Conservation (phyloP, 2,113 vertebrate species). For the Scatophagus argus region DNA sequence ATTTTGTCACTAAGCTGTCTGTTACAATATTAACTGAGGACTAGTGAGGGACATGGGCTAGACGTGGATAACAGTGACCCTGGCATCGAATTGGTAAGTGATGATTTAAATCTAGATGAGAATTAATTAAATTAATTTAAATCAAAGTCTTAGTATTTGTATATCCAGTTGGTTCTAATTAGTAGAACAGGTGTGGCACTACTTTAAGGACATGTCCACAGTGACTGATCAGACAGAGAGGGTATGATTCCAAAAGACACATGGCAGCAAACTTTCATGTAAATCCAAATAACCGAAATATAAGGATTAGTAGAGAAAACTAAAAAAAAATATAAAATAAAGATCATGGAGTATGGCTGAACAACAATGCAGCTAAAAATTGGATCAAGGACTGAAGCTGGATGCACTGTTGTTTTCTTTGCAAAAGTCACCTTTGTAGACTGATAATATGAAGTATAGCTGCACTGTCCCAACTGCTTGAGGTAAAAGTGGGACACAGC, state of each 20-base stretch:
- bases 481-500: conserved; percentile 77
- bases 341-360: no score
- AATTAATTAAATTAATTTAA: neutral
- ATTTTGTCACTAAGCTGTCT: neutral
- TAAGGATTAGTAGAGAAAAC: neutral
- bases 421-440: conserved; percentile 43
- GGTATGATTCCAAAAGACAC: neutral
- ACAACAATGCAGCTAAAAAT: conserved; percentile 17
- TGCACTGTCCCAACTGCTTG: conserved; percentile 61
- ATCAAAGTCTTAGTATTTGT: neutral
- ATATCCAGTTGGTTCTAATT: neutral
- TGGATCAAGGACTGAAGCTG: conserved; percentile 19
- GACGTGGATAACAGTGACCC: no score
- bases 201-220: neutral
- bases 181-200: neutral
- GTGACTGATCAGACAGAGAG: no score
- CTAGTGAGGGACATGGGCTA: neutral
- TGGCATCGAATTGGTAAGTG: neutral
- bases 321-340: no score
- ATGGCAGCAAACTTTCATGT: neutral
- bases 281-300: neutral
- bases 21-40: neutral
- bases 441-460: conserved; percentile 47
- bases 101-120: neutral
- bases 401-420: conserved; percentile 46